These are phyloP conservation scores for Rhinopomastus cyanomelas DNA, from an alignment of 2,113 vertebrate genomes.

Conservation along the genomic window DNA sequence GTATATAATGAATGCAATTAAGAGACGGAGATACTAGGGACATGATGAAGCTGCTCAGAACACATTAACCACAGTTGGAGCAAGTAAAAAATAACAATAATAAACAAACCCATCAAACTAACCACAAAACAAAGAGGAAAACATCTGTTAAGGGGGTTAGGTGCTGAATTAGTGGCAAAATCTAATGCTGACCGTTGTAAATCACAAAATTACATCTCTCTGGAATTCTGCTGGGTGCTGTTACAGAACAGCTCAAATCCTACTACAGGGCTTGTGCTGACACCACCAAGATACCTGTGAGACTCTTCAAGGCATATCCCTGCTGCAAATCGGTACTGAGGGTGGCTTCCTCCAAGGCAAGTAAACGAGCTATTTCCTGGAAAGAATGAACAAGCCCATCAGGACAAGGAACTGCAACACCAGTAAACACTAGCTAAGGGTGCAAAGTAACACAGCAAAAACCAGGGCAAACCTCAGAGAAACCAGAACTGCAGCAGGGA, in stretches of 20 bases:
- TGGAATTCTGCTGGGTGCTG: neutral
- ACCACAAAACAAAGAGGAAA: neutral
- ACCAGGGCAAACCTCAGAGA: neutral
- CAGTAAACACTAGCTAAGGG: neutral
- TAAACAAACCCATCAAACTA: neutral
- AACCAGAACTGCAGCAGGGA: neutral
- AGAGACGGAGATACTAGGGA: neutral
- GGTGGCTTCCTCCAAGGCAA: conserved; percentile 95
- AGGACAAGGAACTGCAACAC: neutral
- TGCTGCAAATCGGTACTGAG: conserved; percentile 97
- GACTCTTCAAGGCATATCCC: conserved; percentile 96
- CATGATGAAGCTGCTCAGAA: neutral
- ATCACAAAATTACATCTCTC: neutral
- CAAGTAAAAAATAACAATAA: neutral
- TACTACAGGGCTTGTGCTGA: neutral
- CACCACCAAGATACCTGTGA: conserved; percentile 83
- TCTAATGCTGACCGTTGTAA: neutral
- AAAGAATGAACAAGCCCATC: neutral
- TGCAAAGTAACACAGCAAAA: neutral
- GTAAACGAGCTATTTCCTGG: conserved; percentile 95
- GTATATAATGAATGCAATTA: neutral
- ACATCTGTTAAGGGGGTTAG: neutral
- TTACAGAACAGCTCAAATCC: neutral
- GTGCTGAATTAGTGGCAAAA: neutral
- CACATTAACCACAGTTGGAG: neutral